Base-by-base conservation (phyloP, 2,888 invertebrate species). In the Himalopsyche tibetana region DNA sequence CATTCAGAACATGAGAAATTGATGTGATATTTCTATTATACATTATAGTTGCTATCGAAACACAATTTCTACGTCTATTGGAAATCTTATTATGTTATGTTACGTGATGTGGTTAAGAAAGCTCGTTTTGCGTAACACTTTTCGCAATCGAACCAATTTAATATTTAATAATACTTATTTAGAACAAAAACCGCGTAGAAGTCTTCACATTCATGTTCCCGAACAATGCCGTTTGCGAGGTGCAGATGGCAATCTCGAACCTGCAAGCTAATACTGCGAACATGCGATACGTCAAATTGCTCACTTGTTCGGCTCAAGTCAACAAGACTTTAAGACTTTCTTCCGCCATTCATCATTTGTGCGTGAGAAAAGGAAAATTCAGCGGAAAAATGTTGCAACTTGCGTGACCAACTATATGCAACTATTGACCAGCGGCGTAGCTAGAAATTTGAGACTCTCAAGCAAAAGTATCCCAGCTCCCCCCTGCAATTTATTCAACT, bases 261-360 rank as follows among this genome's bases (percentile, higher is more conserved):
- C 74, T 38, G 69, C 4, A 36, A 74, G 38, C 28, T 74, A 74
- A 38, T 38, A 74, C 3, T 15, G 36, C 38, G 74, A 74, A 74
- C 74, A 74, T 74, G 74, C 74, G 36, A 74, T 5, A 38, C 15
- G 36, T 38, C 19, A 74, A 69, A 19, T 19, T 36, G 38, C 36
- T n/a, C 19, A 63, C 51, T 51, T 12, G 36, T 74, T 74, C 38
- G 15, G 74, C 36, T 74, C 74, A 74, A 74, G 69, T 28, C 74
- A 36, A 74, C 74, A 74, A 74, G 19, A 74, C 74, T 74, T 74
- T 69, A 2, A 69, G 36, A 74, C 12, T 74, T 74, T 74, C 36
- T 74, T 74, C 38, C 74, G 74, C 74, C 74, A 74, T 74, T 74
- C 36, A 74, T 74, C 28, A 74, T 36, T 74, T 74, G 19, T 74